Base-by-base conservation (phyloP, 2,797 vertebrate genomes). In the Selene dorsalis region DNA sequence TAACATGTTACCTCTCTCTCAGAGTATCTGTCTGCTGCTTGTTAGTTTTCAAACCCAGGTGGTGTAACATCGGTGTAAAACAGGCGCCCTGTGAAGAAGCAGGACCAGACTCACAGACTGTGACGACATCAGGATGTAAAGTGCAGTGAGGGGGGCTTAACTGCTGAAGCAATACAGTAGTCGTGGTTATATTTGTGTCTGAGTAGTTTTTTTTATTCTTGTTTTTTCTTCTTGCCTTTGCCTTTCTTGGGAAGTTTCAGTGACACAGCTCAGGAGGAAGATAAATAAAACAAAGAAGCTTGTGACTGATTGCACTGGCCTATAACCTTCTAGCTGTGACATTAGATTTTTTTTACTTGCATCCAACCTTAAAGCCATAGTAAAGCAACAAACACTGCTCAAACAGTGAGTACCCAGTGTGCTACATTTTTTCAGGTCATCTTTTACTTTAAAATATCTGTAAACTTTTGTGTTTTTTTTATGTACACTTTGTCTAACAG, bases 11-110 rank as follows among this genome's bases (percentile, higher is more conserved):
- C 75, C 59, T 83, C 74, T 58, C 60, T 80, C 70, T 83, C 10
- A 69, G 69, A 20, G 10, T 56, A 64, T 77, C 77, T 71, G 80
- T 79, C 60, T 76, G 73, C 53, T 69, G 75, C 48, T 77, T 75
- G 82, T 74, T 77, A 17, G 62, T 86, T 88, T 83, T 71, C 73
- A 80, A 80, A 82, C 72, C 58, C 81, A 75, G 84, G 70, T 75
- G 86, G 84, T 59, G 53, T 56, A 60, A 22, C 67, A 80, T 78
- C 48, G 1, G 32, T 72, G 72, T 78, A 76, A 79, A 86, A 60
- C 76, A 58, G 81, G 38, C 59, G 0, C 73, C 88, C 87, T 61
- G 84, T 35, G 74, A 88, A 84, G 84, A 87, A 71, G 78, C 89
- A 17, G 74, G 69, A 75, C 6, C 11, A 76, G 68, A 73, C 73